Conservation (phyloP, 1,140 invertebrate genomes). For the Cydia pomonella region DNA sequence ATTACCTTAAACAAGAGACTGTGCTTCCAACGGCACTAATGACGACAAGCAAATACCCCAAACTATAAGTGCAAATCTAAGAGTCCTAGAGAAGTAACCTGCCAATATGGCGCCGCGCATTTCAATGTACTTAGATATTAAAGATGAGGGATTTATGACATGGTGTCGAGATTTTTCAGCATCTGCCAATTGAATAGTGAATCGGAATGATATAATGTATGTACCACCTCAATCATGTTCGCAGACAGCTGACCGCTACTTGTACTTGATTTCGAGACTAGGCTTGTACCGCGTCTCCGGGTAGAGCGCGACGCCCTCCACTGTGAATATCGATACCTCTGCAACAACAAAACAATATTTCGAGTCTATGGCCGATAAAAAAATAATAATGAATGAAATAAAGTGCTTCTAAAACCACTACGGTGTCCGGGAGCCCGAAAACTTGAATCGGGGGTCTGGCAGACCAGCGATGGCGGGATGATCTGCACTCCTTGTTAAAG, state of each 20-base stretch:
- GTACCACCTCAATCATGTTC: slow-evolving; percentile 8
- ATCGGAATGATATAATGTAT: background rate
- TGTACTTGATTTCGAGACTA: background rate
- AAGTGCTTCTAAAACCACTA: too few species aligned
- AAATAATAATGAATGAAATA: too few species aligned
- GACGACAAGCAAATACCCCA: background rate
- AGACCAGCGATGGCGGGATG: too few species aligned
- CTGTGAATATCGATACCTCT: slow-evolving; percentile 96
- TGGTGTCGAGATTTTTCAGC: background rate
- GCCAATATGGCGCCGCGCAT: background rate
- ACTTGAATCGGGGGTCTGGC: too few species aligned
- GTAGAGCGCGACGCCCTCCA: slow-evolving; percentile 91
- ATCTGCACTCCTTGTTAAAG: too few species aligned
- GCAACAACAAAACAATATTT: slow-evolving; percentile 72
- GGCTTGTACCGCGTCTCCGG: slow-evolving; percentile 81
- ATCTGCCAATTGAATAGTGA: background rate
- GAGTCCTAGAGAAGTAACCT: background rate
- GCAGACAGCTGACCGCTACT: background rate
- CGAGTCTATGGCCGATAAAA: background rate
- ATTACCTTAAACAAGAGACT: background rate
- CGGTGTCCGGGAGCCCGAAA: too few species aligned
- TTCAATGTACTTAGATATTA: background rate
- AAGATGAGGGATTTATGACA: background rate
- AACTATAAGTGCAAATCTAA: slow-evolving; percentile 1
- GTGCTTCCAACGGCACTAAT: background rate